These are phyloP conservation scores for Bombus picipes DNA, from an alignment of 1,140 invertebrate genomes.

Conservation along the genomic window DNA sequence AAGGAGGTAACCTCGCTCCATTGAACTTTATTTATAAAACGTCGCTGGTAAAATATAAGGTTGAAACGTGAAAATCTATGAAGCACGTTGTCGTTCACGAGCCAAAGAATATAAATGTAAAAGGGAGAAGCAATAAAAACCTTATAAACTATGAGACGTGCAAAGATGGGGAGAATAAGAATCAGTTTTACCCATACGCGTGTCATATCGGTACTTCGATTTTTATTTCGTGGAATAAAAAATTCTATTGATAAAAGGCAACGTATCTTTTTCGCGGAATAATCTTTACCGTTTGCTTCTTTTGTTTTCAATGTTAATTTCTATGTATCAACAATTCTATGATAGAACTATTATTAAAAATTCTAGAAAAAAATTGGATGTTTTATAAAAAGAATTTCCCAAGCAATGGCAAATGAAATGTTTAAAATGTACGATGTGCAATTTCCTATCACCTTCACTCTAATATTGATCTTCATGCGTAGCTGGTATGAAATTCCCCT, in stretches of 20 bases:
- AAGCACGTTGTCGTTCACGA: background rate
- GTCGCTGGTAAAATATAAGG: background rate
- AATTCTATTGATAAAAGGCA: background rate
- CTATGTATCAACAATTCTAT: background rate
- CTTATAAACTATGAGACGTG: background rate
- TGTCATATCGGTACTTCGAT: background rate
- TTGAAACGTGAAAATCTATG: background rate
- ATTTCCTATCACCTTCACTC: background rate
- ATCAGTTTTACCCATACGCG: background rate
- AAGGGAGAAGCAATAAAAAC: background rate
- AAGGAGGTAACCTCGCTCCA: background rate
- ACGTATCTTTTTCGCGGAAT: too few species aligned
- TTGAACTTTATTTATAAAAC: background rate
- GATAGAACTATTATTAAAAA: background rate
- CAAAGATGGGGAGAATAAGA: background rate
- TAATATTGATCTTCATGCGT: background rate
- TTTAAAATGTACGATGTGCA: background rate
- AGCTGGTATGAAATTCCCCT: background rate
- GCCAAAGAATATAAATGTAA: background rate
- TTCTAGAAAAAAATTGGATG: background rate
- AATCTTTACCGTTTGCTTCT: too few species aligned
- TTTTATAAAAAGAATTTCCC: background rate
- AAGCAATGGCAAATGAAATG: background rate
- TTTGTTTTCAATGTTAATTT: background rate
- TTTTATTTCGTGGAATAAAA: background rate